Percentiles rank a stretch among this genome's conserved stretches.
Conservation (phyloP, 2,888 invertebrate species). For the Protonemura montana region DNA sequence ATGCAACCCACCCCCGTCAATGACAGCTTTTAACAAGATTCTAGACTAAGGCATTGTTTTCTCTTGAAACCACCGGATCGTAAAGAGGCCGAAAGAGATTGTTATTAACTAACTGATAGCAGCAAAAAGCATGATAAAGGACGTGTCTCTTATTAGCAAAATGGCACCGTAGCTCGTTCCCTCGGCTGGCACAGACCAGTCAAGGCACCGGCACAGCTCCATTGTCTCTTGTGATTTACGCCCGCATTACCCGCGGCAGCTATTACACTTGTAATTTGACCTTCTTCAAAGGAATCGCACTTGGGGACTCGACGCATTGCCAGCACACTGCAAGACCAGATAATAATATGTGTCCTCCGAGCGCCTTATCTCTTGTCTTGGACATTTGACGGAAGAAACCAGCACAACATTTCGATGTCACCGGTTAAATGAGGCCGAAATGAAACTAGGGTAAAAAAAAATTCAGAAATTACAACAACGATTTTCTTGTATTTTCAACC, state of each 20-base stretch:
- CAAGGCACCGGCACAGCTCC: not conserved
- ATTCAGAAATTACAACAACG: not conserved
- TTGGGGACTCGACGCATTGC: not conserved
- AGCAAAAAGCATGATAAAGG: conserved; percentile 4
- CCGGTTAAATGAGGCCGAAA: not conserved
- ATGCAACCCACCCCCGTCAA: not conserved
- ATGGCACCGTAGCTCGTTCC: not conserved
- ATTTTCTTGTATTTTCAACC: not conserved
- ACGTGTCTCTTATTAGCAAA: conserved; percentile 7
- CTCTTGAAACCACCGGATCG: conserved; percentile 13
- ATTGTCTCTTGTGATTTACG: conserved; percentile 34
- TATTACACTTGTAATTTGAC: conserved; percentile 36
- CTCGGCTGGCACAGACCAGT: not conserved
- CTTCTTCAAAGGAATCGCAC: conserved; percentile 30
- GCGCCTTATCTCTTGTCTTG: not conserved
- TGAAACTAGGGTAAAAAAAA: not conserved
- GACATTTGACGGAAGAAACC: not conserved
- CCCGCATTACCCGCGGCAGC: conserved; percentile 30
- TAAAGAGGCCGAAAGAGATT: conserved; percentile 12
- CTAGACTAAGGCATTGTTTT: conserved; percentile 29
- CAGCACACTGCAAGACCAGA: not conserved
- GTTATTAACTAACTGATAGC: conserved; percentile 12
- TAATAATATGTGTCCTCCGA: not conserved
- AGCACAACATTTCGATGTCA: not conserved
- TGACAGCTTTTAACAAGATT: conserved; percentile 41